Evolutionary conservation across 2,113 vertebrate species (phyloP).

Genomic region (Centropus bengalensis): DNA sequence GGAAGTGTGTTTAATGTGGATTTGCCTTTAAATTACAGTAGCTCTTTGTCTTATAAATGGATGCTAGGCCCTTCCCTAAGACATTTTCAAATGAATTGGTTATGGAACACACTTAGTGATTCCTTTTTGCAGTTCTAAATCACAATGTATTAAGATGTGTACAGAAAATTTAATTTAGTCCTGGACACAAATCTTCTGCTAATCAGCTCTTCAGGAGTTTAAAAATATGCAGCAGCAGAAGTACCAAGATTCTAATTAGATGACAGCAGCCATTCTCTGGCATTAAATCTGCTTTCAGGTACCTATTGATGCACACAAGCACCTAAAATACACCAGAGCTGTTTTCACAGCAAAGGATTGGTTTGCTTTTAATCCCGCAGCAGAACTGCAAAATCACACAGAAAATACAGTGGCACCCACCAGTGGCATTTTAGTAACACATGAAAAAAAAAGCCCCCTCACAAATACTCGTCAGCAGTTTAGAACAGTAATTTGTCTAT

Average conservation of each 20-base stretch:
- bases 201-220: constrained; percentile 29
- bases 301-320: not conserved
- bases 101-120: not conserved
- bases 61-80: not conserved
- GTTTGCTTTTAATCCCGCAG: constrained; percentile 7
- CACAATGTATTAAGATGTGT: not conserved
- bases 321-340: not conserved
- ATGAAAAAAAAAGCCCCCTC: not conserved
- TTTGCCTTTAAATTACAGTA: not conserved
- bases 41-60: not conserved
- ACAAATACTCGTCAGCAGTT: not conserved
- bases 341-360: not conserved
- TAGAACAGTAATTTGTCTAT: not conserved
- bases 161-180: constrained; percentile 34
- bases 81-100: not conserved
- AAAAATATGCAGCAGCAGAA: constrained; percentile 51
- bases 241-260: constrained; percentile 33
- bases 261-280: constrained; percentile 2
- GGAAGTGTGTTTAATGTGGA: not conserved
- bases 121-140: not conserved
- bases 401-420: not conserved
- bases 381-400: not conserved
- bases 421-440: not conserved
- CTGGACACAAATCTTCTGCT: constrained; percentile 35
- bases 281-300: constrained; percentile 28